Evolutionary conservation across 2,113 vertebrate genomes (phyloP), one percentile per base, ranked within the genome.

Genomic region (Carassius auratus): DNA sequence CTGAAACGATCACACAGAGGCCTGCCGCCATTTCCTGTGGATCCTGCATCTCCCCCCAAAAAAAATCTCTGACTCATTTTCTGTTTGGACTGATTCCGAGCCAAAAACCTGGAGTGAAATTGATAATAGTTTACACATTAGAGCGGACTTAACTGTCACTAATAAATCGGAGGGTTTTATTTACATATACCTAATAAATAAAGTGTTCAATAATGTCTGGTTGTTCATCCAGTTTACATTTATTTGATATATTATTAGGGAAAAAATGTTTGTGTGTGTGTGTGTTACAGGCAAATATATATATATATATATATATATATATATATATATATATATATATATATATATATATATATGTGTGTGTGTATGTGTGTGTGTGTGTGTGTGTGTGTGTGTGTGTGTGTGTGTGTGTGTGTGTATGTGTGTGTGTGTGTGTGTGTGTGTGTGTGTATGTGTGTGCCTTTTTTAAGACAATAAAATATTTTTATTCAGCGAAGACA

Each of bases 51-150:
- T 52, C n/a, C 77, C 6, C n/a, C 59, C 6, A 17, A 80, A 80
- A 80, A 80, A 80, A 80, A 42, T 48, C 36, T 80, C 52, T 85
- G 85, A 88, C 78, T 85, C 83, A 88, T 48, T 80, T 17, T 62
- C 59, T 26, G 77, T 64, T 64, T 64, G 77, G 12, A 80, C 19
- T 80, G 33, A 45, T 26, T 64, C 62, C 0, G 8, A 80, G 55
- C 76, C 59, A 26, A 80, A 30, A 80, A 80, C 45, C 36, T 45
- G 14, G 17, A 48, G 38, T 64, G 36, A 23, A 10, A 71, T 21
- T 26, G 12, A 64, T 64, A 26, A 64, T 61, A 0, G n/a, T 64
- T 26, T 64, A 30, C 23, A 26, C 13, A 26, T 64, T 26, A 26
- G 23, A 2, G n/a, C 62, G 13, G 10, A 26, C 4, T 64, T 64